A percentile compares a stretch with the other conserved stretches of the same genome.
These are phyloP conservation scores for Pseudorasbora parva DNA, from an alignment of 2,113 vertebrate genomes.

Conservation along the genomic window DNA sequence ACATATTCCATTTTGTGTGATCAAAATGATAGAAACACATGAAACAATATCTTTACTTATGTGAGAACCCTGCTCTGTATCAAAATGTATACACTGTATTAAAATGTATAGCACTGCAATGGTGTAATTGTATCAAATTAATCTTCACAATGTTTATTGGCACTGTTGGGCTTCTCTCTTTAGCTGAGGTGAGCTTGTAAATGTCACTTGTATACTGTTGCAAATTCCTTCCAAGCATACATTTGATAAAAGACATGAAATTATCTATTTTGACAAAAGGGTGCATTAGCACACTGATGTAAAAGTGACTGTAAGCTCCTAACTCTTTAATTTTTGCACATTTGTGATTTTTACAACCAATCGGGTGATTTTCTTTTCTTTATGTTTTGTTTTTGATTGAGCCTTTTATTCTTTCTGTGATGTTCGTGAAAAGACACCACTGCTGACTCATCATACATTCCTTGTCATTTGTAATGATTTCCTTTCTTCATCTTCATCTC, in stretches of 20 bases:
- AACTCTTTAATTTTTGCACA: not conserved
- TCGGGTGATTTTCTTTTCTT: not conserved
- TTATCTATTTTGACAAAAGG: not conserved
- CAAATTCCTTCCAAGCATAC: not conserved
- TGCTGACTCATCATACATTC: too few species aligned
- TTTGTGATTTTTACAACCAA: too few species aligned
- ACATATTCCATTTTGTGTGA: not conserved
- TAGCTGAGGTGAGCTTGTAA: not conserved
- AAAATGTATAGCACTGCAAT: not conserved
- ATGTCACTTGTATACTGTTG: slow-evolving; percentile 15
- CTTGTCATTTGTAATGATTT: not conserved
- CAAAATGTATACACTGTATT: not conserved
- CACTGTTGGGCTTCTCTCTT: not conserved
- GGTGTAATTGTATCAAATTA: not conserved
- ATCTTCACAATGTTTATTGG: not conserved
- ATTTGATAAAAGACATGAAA: not conserved
- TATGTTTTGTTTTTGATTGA: not conserved
- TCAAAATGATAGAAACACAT: not conserved
- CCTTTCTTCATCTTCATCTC: not conserved
- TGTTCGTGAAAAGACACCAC: too few species aligned
- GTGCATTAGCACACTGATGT: not conserved
- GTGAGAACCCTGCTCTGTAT: not conserved
- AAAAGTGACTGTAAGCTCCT: not conserved
- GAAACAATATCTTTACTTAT: not conserved
- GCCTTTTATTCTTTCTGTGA: too few species aligned